phyloP scores from a whole-genome alignment of 23 tunicate genomes.

The Trididemnum nubilum region DNA sequence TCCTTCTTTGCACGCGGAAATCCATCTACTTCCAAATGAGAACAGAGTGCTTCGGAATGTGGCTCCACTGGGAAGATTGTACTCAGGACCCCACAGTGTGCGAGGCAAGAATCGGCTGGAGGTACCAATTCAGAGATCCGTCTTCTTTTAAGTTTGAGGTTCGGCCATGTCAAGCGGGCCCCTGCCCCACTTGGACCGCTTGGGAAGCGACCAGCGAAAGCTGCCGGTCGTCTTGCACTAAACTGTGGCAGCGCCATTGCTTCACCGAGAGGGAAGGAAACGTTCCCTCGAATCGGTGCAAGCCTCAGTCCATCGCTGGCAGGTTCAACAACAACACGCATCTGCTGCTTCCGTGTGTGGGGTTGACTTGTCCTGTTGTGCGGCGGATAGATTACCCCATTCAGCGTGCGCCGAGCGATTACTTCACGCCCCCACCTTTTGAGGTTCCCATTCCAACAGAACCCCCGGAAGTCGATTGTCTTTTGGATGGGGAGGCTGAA shows the following conservation, averaged over 20 bases:
- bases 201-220: not conserved
- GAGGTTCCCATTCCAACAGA: not conserved
- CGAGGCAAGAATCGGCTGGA: not conserved
- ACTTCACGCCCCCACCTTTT: not conserved
- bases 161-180: not conserved
- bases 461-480: not conserved
- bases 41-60: not conserved
- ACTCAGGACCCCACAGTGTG: not conserved
- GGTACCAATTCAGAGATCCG: not conserved
- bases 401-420: not conserved
- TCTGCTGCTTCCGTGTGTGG: not conserved
- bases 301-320: not conserved
- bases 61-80: constrained; percentile 4
- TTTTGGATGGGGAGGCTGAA: too few relatives aligned
- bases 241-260: not conserved
- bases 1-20: not conserved
- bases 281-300: not conserved
- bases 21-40: not conserved
- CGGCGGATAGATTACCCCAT: not conserved
- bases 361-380: not conserved
- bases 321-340: not conserved
- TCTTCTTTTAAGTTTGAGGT: not conserved
- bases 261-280: not conserved
- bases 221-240: not conserved
- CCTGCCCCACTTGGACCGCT: not conserved